Evolutionary conservation across 1,140 invertebrate species (phyloP).

Genomic region (Drosophila mayri): DNA sequence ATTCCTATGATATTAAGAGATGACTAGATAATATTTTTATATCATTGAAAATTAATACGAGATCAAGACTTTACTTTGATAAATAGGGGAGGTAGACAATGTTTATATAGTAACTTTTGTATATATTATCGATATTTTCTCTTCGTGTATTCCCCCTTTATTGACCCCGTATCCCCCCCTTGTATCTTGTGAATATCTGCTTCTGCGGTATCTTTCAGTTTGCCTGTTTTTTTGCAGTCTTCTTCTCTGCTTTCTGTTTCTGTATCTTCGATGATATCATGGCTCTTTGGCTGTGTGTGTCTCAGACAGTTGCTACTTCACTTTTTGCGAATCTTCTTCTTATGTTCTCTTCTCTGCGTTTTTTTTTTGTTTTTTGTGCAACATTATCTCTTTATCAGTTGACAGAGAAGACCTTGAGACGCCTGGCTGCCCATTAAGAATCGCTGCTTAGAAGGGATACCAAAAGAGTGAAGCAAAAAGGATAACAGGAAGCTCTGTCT

Average conservation of each 20-base stretch:
- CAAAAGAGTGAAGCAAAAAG: slow-evolving; percentile 11
- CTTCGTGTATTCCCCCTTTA: slow-evolving; percentile 2
- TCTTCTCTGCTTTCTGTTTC: slow-evolving; percentile 26
- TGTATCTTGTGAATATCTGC: neutral
- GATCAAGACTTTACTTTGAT: too few relatives aligned
- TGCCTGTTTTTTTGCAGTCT: slow-evolving; percentile 1
- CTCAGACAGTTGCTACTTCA: slow-evolving; percentile 45
- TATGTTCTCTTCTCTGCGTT: slow-evolving; percentile 29
- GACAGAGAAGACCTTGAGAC: slow-evolving; percentile 72
- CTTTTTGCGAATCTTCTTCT: slow-evolving; percentile 19
- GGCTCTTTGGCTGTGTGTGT: slow-evolving; percentile 10
- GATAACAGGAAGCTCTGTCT: slow-evolving; percentile 33
- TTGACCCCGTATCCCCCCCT: neutral
- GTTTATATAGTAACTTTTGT: too few relatives aligned
- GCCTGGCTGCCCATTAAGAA: slow-evolving; percentile 49
- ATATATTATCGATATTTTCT: neutral
- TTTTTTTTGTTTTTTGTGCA: slow-evolving; percentile 25
- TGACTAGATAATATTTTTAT: neutral
- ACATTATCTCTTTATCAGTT: slow-evolving; percentile 78
- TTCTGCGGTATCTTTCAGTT: slow-evolving; percentile 42
- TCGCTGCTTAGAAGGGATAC: slow-evolving; percentile 40
- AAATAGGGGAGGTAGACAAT: too few relatives aligned
- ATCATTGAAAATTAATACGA: too few relatives aligned
- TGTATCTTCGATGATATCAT: slow-evolving; percentile 56
- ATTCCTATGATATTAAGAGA: neutral